A percentile compares a stretch with the other conserved stretches of the same genome.
phyloP scores from a whole-genome alignment of 2,888 invertebrate species.

The Adineta ricciae region DNA sequence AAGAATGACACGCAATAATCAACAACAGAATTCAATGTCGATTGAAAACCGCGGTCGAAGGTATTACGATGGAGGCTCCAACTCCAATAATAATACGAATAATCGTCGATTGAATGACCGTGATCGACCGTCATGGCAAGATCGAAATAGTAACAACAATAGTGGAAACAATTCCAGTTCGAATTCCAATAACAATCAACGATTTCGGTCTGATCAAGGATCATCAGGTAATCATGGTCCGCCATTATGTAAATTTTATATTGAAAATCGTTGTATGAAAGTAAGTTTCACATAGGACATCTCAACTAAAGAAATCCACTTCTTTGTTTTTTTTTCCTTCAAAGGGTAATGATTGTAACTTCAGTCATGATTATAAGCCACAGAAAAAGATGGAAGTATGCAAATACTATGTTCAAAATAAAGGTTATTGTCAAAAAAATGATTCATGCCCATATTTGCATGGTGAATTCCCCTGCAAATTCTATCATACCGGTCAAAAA shows the following conservation, averaged over 20 bases:
- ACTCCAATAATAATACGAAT: background rate
- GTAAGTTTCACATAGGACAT: background rate
- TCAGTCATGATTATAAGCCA: conserved; percentile 70
- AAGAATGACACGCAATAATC: background rate
- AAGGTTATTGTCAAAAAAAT: conserved; percentile 85
- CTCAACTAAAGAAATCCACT: no score
- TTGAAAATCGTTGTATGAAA: conserved; percentile 19
- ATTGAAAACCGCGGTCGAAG: background rate
- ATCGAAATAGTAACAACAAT: background rate
- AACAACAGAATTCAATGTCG: background rate
- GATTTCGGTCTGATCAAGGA: background rate
- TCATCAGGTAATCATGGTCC: conserved; percentile 1
- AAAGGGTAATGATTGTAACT: conserved; percentile 67
- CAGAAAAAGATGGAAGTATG: conserved; percentile 83
- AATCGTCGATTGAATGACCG: background rate
- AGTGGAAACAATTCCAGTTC: conserved; percentile 1
- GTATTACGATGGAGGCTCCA: background rate
- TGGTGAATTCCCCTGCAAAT: conserved; percentile 85
- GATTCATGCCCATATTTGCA: conserved; percentile 93
- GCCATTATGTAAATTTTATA: background rate
- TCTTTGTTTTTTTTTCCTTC: background rate
- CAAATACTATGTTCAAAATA: conserved; percentile 73
- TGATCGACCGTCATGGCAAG: background rate
- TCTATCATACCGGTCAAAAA: conserved; percentile 74
- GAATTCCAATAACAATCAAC: background rate